A percentile compares a stretch with the other conserved stretches of the same genome.
These are phyloP conservation scores for Lucifuga dentata DNA, from an alignment of 2,113 vertebrate species.

Conservation along the genomic window DNA sequence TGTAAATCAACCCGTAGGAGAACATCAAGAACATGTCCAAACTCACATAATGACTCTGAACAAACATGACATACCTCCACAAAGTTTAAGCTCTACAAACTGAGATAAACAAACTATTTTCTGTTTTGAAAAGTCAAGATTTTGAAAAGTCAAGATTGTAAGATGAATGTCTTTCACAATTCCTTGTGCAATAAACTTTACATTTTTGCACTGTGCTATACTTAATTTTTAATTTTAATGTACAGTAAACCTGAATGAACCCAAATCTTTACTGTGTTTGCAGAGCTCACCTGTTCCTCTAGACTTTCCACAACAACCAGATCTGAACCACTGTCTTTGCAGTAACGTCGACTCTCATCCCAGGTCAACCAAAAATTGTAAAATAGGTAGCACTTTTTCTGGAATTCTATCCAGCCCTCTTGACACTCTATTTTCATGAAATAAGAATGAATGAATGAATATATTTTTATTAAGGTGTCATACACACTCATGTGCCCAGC, in stretches of 20 bases:
- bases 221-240: neutral
- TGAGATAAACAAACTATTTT: too few relatives aligned
- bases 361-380: constrained; percentile 2
- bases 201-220: neutral
- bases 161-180: too few relatives aligned
- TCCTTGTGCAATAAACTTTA: too few relatives aligned
- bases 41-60: neutral
- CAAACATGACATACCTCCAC: neutral
- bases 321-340: rapidly evolving
- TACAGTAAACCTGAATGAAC: too few relatives aligned
- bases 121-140: too few relatives aligned
- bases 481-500: too few relatives aligned
- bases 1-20: neutral
- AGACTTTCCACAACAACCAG: constrained; percentile 44
- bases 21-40: neutral
- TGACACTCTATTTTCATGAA: constrained; percentile 17
- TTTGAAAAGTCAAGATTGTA: too few relatives aligned
- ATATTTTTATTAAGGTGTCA: too few relatives aligned
- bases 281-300: constrained; percentile 44
- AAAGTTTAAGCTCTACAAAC: too few relatives aligned
- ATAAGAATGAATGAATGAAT: too few relatives aligned
- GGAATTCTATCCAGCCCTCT: constrained; percentile 26
- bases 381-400: constrained; percentile 59
- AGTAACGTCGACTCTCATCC: rapidly evolving
- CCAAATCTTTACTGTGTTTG: neutral